These are phyloP conservation scores for Asarcornis scutulata DNA, from an alignment of 2,113 vertebrate genomes.

Conservation along the genomic window DNA sequence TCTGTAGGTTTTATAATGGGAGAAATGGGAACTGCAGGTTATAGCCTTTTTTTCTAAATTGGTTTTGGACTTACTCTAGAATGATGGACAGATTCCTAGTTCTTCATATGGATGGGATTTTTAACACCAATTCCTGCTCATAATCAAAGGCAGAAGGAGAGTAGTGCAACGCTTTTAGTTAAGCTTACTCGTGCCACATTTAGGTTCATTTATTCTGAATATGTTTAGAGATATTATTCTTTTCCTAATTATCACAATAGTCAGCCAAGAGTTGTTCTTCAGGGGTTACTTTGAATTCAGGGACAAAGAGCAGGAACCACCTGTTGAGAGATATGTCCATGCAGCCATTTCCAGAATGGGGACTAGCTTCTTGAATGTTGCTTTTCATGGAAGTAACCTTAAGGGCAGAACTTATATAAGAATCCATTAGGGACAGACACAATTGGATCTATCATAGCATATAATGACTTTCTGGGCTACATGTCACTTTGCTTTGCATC, in stretches of 20 bases:
- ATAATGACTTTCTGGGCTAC: slow-evolving; percentile 39
- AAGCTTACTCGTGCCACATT: background rate
- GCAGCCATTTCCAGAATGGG: background rate
- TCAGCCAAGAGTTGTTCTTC: background rate
- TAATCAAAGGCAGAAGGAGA: background rate
- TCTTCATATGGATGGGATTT: background rate
- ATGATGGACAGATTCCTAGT: background rate
- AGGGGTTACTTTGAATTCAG: background rate
- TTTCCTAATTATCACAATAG: background rate
- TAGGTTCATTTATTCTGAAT: background rate
- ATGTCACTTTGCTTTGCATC: slow-evolving; percentile 47
- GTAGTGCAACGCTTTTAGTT: background rate
- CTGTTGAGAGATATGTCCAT: background rate
- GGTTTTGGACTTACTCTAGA: background rate
- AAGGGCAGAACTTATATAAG: slow-evolving; percentile 8
- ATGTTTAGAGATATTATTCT: background rate
- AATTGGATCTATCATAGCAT: slow-evolving; percentile 28
- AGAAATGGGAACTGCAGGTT: background rate
- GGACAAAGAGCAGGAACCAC: background rate
- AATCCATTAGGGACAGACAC: slow-evolving; percentile 2
- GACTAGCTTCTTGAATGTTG: background rate
- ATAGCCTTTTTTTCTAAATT: background rate
- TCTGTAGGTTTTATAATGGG: background rate
- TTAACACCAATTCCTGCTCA: background rate
- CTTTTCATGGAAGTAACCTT: background rate